Evolutionary conservation across 2,113 vertebrate species (phyloP).

Genomic region (Zosterops hypoxanthus): DNA sequence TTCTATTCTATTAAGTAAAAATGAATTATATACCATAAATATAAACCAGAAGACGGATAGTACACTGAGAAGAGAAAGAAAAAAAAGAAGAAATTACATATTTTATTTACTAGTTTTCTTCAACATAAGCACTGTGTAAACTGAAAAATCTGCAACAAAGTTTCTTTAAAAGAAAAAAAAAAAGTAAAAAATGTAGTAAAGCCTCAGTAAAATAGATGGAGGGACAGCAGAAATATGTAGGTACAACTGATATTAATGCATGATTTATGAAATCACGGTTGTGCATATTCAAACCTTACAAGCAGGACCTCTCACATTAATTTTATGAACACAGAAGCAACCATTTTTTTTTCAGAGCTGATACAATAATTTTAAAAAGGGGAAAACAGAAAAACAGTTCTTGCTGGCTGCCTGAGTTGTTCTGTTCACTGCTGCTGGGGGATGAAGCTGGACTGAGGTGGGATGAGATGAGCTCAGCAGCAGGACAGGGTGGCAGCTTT

Average conservation of each 20-base stretch:
- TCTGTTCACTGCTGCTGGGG: neutral
- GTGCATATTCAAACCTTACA: neutral
- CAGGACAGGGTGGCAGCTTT: neutral
- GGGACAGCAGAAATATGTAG: neutral
- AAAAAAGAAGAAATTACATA: neutral
- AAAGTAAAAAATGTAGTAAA: neutral
- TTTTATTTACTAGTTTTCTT: neutral
- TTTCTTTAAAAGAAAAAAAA: neutral
- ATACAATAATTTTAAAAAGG: neutral
- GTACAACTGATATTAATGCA: neutral
- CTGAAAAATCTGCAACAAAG: neutral
- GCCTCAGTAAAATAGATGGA: neutral
- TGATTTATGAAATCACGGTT: neutral
- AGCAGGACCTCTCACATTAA: neutral
- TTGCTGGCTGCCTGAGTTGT: neutral
- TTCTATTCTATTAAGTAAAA: slow-evolving; percentile 21
- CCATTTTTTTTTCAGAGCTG: neutral
- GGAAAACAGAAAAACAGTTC: neutral
- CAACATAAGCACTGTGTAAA: neutral
- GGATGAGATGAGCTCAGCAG: neutral
- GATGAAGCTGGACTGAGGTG: neutral
- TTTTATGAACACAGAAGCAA: neutral
- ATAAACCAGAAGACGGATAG: neutral
- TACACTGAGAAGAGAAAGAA: neutral
- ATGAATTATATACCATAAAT: slow-evolving; percentile 38